Evolutionary conservation across 2,888 invertebrate genomes (phyloP), one percentile per base, ranked within the genome.

Genomic region (Rotaria magnacalcarata): DNA sequence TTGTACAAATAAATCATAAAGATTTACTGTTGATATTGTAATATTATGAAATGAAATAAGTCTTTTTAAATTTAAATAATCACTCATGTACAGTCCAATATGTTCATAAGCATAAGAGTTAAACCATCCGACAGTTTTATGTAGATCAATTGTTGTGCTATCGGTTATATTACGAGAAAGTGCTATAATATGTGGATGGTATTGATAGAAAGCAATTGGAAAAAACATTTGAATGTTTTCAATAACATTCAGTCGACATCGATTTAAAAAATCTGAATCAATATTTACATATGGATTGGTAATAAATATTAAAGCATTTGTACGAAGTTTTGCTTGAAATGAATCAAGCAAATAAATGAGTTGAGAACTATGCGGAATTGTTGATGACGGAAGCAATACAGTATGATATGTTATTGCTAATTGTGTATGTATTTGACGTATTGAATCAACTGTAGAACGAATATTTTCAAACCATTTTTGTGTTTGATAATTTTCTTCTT

Each of bases 191-290:
- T 91, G 90, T 0, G 95, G 95, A 89, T 96, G 93, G 92, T 94
- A 96, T 90, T 96, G 95, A 89, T 94, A 93, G 92, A 96, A 98
- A 34, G 95, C 95, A 88, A 96, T 94, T n/a, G 97, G 95, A 89
- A 94, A 94, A 92, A 94, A 98, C 89, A 96, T 94, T 92, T 97
- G 97, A 91, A 94, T 94, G 88, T 94, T 94, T 88, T 92, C 92
- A 88, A 98, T 95, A 5, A 96, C 96, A 92, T 97, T 97, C 95
- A 98, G 96, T 87, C 97, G 94, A 21, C 96, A 95, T 89, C 97
- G 93, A 90, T 98, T 97, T 84, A 97, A 93, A 92, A 96, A 96
- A 90, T 96, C 96, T 84, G 94, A 92, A 89, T 93, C 94, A 88
- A 95, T 93, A 89, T 94, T 94, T 89, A 94, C 93, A 88, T 93